Base-by-base conservation (phyloP, 2,888 invertebrate species). In the Abrostola triplasia region DNA sequence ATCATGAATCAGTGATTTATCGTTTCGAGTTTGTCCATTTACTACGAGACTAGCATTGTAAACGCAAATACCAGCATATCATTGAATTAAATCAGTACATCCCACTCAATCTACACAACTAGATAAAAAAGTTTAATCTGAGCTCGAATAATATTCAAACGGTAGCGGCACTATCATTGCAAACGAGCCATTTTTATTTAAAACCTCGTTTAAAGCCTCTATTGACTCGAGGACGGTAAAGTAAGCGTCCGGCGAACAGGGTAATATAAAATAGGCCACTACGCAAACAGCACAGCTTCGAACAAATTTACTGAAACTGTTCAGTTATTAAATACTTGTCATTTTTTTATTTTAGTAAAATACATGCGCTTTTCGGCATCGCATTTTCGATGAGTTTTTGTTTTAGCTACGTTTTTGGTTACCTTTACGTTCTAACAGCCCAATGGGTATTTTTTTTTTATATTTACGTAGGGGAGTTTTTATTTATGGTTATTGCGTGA, bases 231-330 rank as follows among this genome's bases (percentile, higher is more conserved):
- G 67, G 66, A 65, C 70, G 69, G 60, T 64, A 57, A 68, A 69
- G 61, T 58, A 70, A 67, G 61, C 68, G 65, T 73, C 76, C 77
- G 58, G 68, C 59, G 69, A 59, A 66, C 73, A 67, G 55, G 60
- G 68, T 74, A 71, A 74, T 64, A 67, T 76, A 76, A 76, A 81
- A 85, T 73, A 80, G 76, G 65, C 81, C 81, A 82, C 80, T 83
- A 81, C 70, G 69, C 75, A 80, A 85, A 82, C 81, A 80, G 74
- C 73, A 69, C 66, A 69, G 68, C 63, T 77, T 66, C 67, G 68
- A 80, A 80, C 79, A 80, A 84, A 83, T 82, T 79, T 73, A 68
- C 73, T 69, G 74, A 69, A 80, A 76, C 63, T 59, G 52, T 65
- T 12, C 49, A 42, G 55, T 77, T 74, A 73, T 60, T 76, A 77